Conservation (phyloP, 2,888 invertebrate genomes). For the Sesia bembeciformis region DNA sequence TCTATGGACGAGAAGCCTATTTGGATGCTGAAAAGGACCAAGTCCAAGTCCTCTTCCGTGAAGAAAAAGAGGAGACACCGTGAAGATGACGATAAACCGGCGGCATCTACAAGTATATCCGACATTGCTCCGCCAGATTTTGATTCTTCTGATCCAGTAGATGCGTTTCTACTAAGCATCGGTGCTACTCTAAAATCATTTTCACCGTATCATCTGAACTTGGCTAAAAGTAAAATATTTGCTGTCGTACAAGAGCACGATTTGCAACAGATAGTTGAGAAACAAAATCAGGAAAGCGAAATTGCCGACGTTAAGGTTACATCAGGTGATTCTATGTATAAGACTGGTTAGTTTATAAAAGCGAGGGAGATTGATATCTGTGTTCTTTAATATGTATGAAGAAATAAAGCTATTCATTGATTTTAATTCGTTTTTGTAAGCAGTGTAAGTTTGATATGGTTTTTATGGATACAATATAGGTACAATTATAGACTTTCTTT, state of each 20-base stretch:
- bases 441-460: too few species aligned
- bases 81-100: constrained; percentile 19
- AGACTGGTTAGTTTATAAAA: not conserved
- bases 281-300: constrained; percentile 2
- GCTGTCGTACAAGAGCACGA: constrained; percentile 62
- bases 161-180: constrained; percentile 55
- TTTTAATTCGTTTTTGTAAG: too few species aligned
- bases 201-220: constrained; percentile 56
- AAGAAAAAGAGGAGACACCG: constrained; percentile 20
- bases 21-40: not conserved
- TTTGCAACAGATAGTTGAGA: constrained; percentile 59
- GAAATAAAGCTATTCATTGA: too few species aligned
- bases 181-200: constrained; percentile 57
- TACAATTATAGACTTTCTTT: too few species aligned
- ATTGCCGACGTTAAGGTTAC: not conserved
- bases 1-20: not conserved
- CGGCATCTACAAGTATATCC: constrained; percentile 13
- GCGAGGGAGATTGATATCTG: too few species aligned
- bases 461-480: too few species aligned
- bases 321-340: not conserved
- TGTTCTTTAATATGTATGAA: too few species aligned
- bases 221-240: constrained; percentile 65
- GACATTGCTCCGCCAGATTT: constrained; percentile 27
- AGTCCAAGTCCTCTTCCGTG: constrained; percentile 10
- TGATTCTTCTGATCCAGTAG: constrained; percentile 49